Conservation (phyloP, 2,113 vertebrate species). For the Phaetusa simplex region DNA sequence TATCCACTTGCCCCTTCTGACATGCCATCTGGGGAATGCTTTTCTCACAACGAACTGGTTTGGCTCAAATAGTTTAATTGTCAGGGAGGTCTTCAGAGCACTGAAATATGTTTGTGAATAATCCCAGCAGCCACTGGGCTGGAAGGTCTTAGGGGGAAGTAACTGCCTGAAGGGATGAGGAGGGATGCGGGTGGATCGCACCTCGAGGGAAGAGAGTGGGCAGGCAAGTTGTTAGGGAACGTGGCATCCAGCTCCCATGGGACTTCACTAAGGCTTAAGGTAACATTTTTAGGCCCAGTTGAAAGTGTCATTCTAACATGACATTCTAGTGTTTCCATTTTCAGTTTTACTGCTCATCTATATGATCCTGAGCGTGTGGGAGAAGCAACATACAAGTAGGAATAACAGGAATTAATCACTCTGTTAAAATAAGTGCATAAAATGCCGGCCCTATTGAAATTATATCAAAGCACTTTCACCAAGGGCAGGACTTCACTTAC, state of each 20-base stretch:
- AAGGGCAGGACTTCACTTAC: slow-evolving; percentile 22
- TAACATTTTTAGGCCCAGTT: background rate
- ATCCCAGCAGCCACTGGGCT: background rate
- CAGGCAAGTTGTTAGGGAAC: background rate
- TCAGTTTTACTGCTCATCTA: background rate
- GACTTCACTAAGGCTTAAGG: background rate
- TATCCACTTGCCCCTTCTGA: background rate
- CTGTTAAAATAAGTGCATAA: background rate
- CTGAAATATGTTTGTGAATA: background rate
- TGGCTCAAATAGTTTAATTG: background rate
- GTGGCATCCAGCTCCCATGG: background rate
- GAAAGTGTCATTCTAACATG: background rate
- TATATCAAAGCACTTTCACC: background rate
- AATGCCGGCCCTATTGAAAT: background rate
- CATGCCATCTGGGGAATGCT: background rate
- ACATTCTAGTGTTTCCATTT: background rate
- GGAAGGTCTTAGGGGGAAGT: background rate
- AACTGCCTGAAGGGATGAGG: background rate
- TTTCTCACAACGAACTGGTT: background rate
- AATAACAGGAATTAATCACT: background rate
- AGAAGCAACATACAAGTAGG: background rate
- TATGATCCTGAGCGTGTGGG: background rate
- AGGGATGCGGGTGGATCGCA: background rate
- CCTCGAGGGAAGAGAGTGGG: background rate
- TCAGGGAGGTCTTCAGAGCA: background rate